A percentile compares a stretch with the other conserved stretches of the same genome.
Conservation (phyloP, 2,797 vertebrate species). For the Poecilia wingei region DNA sequence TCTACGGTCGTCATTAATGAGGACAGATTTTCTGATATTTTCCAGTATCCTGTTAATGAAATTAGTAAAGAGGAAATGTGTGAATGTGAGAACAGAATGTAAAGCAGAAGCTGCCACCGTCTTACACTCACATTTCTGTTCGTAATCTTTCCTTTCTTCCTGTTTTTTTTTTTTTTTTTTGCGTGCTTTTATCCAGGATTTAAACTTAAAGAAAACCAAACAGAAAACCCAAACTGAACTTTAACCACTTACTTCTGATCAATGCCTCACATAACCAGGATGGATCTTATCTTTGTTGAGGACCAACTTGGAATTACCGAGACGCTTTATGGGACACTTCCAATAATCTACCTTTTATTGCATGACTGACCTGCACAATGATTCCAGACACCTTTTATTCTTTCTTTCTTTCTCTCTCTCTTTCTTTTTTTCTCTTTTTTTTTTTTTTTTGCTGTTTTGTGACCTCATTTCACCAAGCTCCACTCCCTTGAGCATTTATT, state of each 20-base stretch:
- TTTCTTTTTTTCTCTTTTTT: not conserved
- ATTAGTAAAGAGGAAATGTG: not conserved
- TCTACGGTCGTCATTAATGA: not conserved
- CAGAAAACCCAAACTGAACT: not conserved
- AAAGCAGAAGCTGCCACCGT: not conserved
- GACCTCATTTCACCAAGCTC: slow-evolving; percentile 7
- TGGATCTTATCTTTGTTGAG: slow-evolving; percentile 28
- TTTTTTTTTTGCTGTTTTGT: not conserved
- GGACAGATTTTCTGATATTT: not conserved
- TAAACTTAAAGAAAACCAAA: not conserved
- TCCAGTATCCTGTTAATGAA: not conserved
- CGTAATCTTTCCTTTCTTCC: not conserved
- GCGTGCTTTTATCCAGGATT: not conserved
- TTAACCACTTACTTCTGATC: slow-evolving; percentile 17
- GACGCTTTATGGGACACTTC: not conserved
- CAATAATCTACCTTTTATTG: slow-evolving; percentile 7
- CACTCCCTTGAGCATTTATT: not conserved
- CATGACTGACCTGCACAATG: slow-evolving; percentile 27
- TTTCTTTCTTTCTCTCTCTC: not conserved
- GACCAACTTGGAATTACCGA: slow-evolving; percentile 20
- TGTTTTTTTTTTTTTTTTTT: not conserved
- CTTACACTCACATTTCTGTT: not conserved
- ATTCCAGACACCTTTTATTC: slow-evolving; percentile 4
- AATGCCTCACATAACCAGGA: slow-evolving; percentile 43
- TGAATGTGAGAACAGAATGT: not conserved